These are phyloP conservation scores for Brachyopa scutellaris DNA, from an alignment of 2,888 invertebrate genomes.

Conservation along the genomic window DNA sequence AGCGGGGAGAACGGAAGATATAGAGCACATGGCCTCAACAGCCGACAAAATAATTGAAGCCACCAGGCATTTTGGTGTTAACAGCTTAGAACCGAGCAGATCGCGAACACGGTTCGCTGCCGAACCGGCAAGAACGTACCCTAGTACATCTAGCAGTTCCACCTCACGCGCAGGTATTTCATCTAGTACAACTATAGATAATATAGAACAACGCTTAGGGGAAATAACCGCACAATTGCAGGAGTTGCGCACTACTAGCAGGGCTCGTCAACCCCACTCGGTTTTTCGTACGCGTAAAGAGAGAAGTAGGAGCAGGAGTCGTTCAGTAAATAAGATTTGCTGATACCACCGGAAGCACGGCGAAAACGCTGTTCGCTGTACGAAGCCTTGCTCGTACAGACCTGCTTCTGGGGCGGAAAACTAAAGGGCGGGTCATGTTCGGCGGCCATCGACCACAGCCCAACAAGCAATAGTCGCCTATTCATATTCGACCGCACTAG, in stretches of 20 bases:
- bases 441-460: conserved; percentile 17
- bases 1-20: conserved; percentile 10
- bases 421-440: conserved; percentile 4
- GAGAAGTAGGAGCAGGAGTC: background rate
- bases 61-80: no score
- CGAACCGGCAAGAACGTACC: no score
- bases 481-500: conserved; percentile 32
- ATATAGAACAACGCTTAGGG: background rate
- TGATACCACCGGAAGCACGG: conserved; percentile 58
- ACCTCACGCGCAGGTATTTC: no score
- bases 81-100: no score
- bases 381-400: conserved; percentile 31
- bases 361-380: conserved; percentile 48
- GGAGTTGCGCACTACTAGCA: no score
- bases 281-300: no score
- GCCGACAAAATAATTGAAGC: conserved; percentile 49
- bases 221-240: background rate
- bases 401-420: conserved; percentile 41
- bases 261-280: no score
- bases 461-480: background rate
- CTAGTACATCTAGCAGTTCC: no score
- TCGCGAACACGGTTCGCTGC: no score
- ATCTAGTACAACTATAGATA: no score
- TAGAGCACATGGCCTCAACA: conserved; percentile 21
- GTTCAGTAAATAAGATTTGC: conserved; percentile 26